Percentiles rank a stretch among this genome's conserved stretches.
Evolutionary conservation across 1,140 invertebrate genomes (phyloP).

Genomic region (Diachasmimorpha longicaudata): DNA sequence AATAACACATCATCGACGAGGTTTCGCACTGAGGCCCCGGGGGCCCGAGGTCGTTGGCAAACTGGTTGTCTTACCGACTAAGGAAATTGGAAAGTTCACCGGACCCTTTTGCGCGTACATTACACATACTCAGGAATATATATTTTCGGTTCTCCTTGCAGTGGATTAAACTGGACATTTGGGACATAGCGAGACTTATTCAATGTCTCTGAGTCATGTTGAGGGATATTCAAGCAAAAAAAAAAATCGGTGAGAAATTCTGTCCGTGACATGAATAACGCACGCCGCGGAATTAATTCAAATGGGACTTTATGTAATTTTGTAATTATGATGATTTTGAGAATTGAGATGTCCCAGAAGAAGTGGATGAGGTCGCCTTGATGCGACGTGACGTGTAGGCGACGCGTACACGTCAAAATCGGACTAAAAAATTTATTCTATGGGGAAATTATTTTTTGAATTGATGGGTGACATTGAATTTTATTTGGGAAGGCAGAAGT

Average conservation of each 20-base stretch:
- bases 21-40: neutral
- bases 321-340: neutral
- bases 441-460: too few species aligned
- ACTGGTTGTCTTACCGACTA: constrained; percentile 24
- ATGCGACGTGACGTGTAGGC: too few species aligned
- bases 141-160: neutral
- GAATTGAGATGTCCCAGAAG: neutral
- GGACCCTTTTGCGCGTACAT: constrained; percentile 2
- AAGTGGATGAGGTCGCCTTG: too few species aligned
- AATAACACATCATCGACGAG: neutral
- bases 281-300: neutral
- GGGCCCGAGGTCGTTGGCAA: neutral
- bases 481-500: too few species aligned
- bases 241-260: neutral
- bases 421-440: too few species aligned
- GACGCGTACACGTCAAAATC: too few species aligned
- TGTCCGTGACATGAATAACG: neutral
- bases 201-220: constrained; percentile 6
- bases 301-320: neutral
- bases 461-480: too few species aligned
- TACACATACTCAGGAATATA: neutral
- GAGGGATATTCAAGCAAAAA: neutral
- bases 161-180: neutral
- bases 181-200: neutral
- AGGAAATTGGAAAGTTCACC: constrained; percentile 33